Base-by-base conservation (phyloP, 2,797 vertebrate genomes). In the Xiphorhynchus erythropygius region DNA sequence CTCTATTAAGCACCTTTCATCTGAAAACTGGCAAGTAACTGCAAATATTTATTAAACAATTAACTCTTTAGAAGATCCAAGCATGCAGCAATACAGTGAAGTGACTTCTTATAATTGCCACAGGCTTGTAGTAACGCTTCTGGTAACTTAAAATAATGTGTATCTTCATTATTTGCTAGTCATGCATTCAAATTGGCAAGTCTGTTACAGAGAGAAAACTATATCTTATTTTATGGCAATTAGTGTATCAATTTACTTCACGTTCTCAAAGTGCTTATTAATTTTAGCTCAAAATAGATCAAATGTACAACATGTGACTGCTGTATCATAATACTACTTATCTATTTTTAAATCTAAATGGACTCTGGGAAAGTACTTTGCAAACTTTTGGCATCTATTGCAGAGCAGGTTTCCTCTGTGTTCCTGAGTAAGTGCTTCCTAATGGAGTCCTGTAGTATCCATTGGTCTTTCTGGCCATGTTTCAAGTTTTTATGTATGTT, bases 271-370 rank as follows among this genome's bases (percentile, higher is more conserved):
- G 89, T 90, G 85, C 89, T 96, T 96, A 96, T 93, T 97, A 95
- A 95, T 95, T 96, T 97, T 95, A 96, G 95, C 94, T 94, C 94
- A 84, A 90, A 93, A 94, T 94, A 95, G 93, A 94, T 90, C 94
- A 89, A 94, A 96, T 94, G 90, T 91, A 92, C 91, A 59, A 86
- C 91, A 96, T 97, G 96, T 97, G 93, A 96, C 96, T 96, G 87
- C 89, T 89, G 91, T 96, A 95, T 96, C 93, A 71, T 96, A 96
- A 94, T 96, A 95, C 92, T 96, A 84, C 84, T 50, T 74, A 89
- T 85, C 96, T 97, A 97, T 97, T 96, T 96, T 95, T 96, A 97
- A 94, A 96, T 75, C 89, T 91, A 96, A 95, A 92, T 93, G 92
- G 88, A 96, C 94, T 92, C 87, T 93, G 94, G 91, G 92, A 95